Percentiles rank a stretch among this genome's conserved stretches.
Conservation (phyloP, 1,140 invertebrate species). For the Aleiodes sp. region DNA sequence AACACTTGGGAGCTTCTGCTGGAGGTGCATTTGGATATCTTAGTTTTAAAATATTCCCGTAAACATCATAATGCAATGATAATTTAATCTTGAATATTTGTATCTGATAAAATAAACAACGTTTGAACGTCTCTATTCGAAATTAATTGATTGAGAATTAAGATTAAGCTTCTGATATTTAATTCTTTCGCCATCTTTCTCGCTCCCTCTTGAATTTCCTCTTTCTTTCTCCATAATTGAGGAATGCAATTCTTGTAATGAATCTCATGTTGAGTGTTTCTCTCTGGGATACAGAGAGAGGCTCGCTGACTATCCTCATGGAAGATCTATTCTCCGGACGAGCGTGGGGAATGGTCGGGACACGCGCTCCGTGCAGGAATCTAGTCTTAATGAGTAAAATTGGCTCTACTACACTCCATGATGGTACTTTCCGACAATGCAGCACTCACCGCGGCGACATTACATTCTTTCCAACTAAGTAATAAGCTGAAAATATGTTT, state of each 20-base stretch:
- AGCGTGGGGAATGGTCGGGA: constrained; percentile 30
- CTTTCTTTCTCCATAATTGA: too few relatives aligned
- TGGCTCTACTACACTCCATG: constrained; percentile 44
- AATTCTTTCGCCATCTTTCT: background rate
- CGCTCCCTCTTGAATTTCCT: too few relatives aligned
- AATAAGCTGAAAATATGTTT: constrained; percentile 16
- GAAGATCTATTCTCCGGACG: too few relatives aligned
- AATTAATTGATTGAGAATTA: background rate
- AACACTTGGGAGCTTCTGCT: background rate
- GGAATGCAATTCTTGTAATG: too few relatives aligned
- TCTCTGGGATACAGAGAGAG: too few relatives aligned
- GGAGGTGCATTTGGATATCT: background rate
- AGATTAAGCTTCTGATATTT: background rate
- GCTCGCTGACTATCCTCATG: too few relatives aligned
- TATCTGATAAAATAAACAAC: background rate
- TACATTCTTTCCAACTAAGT: too few relatives aligned
- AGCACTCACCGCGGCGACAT: background rate
- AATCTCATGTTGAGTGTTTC: too few relatives aligned
- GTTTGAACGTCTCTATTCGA: background rate
- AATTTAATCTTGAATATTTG: constrained; percentile 7
- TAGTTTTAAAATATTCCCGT: background rate
- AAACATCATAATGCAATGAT: background rate
- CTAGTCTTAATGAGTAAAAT: constrained; percentile 66
- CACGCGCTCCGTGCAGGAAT: constrained; percentile 59
- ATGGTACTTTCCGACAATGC: constrained; percentile 1